Evolutionary conservation across 2,113 vertebrate species (phyloP).

Genomic region (Pseudonaja textilis): DNA sequence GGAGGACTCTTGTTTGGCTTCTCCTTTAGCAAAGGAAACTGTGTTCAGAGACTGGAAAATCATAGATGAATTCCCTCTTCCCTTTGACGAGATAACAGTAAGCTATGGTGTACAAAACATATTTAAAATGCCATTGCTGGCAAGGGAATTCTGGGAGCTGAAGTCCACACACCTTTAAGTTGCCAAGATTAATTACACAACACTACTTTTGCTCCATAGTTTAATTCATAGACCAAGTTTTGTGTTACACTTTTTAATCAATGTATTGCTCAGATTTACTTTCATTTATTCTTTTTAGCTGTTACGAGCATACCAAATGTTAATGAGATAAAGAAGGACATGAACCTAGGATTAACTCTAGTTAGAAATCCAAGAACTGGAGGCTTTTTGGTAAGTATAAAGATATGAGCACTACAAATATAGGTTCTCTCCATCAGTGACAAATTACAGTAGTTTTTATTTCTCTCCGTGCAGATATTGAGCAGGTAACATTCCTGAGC

Average conservation of each 20-base stretch:
- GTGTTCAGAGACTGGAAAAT: not conserved
- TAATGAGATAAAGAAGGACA: conserved; percentile 77
- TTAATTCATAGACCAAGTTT: not conserved
- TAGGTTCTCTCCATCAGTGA: not conserved
- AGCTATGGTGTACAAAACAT: not conserved
- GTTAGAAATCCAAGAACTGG: conserved; percentile 69
- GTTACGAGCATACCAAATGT: conserved; percentile 79
- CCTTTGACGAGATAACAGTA: not conserved
- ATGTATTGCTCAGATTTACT: not conserved
- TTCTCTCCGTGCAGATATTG: not conserved
- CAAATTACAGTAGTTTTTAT: not conserved
- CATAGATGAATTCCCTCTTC: not conserved
- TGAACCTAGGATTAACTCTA: conserved; percentile 87
- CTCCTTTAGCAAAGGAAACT: not conserved
- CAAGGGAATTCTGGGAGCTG: not conserved
- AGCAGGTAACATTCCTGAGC: not conserved
- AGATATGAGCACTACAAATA: not conserved
- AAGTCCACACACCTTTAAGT: not conserved
- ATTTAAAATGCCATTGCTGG: not conserved
- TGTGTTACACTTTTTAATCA: not conserved
- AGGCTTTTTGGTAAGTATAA: conserved; percentile 79
- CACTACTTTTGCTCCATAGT: not conserved
- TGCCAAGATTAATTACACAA: not conserved
- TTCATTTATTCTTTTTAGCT: conserved; percentile 68
- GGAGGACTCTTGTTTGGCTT: not conserved